Evolutionary conservation across 2,113 vertebrate species (phyloP), one percentile per base, ranked within the genome.

Genomic region (Athene cunicularia): DNA sequence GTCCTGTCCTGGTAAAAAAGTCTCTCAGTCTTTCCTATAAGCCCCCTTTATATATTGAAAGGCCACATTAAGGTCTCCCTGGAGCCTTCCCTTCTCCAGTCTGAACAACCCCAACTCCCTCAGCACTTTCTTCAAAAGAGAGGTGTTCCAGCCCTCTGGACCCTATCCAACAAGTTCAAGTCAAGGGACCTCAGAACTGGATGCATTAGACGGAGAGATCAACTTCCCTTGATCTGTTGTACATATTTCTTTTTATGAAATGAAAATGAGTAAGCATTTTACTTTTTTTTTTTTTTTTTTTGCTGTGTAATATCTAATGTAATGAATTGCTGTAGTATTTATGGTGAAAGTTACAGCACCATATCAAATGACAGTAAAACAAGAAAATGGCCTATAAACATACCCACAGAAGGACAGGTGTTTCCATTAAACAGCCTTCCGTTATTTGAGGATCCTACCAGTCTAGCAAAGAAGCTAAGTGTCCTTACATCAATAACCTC

Each of bases 1-100:
- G 4, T 59, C 19, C 8, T 74, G 4, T 37, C 8, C 21, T 59
- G 5, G 8, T 53, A 75, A 45, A 74, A 86, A n/a, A 5, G 2
- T 10, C 2, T 15, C n/a, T 19, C 8, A 3, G 4, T 33, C 22
- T 70, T 67, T 94, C 49, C 14, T 59, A 63, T 49, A 35, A 67
- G 5, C 1, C 3, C 4, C 12, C 16, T 77, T 50, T 14, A 50
- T 7, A 11, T 49, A 18, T 24, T 70, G 50, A n/a, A 76, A 64
- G 8, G 5, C 9, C 0, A 1, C 28, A 66, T 12, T 41, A 60
- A 79, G 5, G 4, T 73, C 8, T 55, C 20, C 7, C n/a, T 0
- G 0, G 10, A 84, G n/a, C 19, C 18, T 79, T 79, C 30, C 47
- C 14, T 75, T 32, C 12, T 62, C 11, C 30, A 1, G 5, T 12